Evolutionary conservation across 2,113 vertebrate species (phyloP).

Genomic region (Climacteris rufus): DNA sequence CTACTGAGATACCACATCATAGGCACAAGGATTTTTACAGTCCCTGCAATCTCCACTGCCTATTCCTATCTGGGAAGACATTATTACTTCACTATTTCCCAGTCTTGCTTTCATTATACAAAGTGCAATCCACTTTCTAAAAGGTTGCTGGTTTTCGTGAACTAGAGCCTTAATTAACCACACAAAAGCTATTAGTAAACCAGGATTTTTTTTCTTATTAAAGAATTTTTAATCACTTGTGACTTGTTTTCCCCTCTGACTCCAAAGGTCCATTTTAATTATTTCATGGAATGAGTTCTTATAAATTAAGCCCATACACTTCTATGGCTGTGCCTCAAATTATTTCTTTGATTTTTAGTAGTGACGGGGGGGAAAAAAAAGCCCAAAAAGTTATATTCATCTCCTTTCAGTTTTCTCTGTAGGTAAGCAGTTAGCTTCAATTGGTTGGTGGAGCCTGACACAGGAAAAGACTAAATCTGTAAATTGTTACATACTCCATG

Average conservation of each 20-base stretch:
- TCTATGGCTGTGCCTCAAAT: neutral
- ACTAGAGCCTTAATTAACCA: neutral
- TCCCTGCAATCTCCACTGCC: neutral
- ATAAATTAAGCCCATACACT: neutral
- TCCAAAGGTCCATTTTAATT: slow-evolving; percentile 8
- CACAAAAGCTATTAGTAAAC: neutral
- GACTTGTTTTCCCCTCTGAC: neutral
- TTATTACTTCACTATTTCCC: neutral
- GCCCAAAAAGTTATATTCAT: neutral
- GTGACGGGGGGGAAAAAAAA: neutral
- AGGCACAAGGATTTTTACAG: neutral
- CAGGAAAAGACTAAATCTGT: neutral
- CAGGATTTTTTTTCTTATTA: neutral
- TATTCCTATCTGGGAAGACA: neutral
- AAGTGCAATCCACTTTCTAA: neutral
- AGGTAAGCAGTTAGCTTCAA: neutral
- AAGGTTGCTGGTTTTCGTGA: neutral
- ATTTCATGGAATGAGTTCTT: neutral
- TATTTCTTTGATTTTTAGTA: neutral
- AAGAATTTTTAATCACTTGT: neutral
- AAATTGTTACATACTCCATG: neutral
- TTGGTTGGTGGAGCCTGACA: neutral
- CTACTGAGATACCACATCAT: neutral
- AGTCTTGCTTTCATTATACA: neutral
- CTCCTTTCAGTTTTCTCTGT: neutral